phyloP scores from a whole-genome alignment of 2,113 vertebrate species.

The Periophthalmodon schlosseri region DNA sequence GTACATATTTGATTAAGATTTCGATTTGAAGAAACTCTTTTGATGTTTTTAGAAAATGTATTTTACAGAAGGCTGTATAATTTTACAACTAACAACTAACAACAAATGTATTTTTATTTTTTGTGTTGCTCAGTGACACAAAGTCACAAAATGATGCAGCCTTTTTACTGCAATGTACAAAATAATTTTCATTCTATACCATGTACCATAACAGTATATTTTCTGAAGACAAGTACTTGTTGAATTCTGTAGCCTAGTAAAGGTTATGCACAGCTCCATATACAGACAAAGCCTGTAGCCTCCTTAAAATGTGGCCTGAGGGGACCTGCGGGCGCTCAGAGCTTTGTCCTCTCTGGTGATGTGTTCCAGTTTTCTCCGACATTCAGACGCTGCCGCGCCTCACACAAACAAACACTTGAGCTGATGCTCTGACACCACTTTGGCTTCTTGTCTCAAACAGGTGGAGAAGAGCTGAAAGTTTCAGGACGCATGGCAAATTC shows the following conservation, averaged over 20 bases:
- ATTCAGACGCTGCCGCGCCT: constrained; percentile 41
- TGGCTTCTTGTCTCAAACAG: constrained; percentile 32
- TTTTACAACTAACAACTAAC: too few species aligned
- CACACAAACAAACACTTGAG: constrained; percentile 60
- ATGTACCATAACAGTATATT: too few species aligned
- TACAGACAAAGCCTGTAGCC: constrained; percentile 67
- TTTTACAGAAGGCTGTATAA: too few species aligned
- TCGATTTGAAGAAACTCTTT: too few species aligned
- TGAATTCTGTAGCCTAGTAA: constrained; percentile 50
- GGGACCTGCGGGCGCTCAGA: constrained; percentile 66
- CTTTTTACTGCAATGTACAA: too few species aligned
- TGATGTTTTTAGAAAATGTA: too few species aligned
- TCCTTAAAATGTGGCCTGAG: constrained; percentile 76
- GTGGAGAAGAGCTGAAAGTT: constrained; percentile 13
- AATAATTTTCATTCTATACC: too few species aligned
- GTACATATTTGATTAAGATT: too few species aligned
- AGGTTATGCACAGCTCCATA: constrained; percentile 47
- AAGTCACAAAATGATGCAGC: background rate
- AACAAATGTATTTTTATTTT: too few species aligned
- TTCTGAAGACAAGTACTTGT: background rate
- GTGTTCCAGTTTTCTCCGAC: constrained; percentile 57
- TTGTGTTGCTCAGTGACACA: background rate
- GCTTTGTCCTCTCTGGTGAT: constrained; percentile 66
- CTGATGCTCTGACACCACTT: constrained; percentile 56
- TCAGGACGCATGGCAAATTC: background rate